A percentile compares a stretch with the other conserved stretches of the same genome.
Conservation (phyloP, 1,140 invertebrate genomes). For the Tetramorium simillimum region DNA sequence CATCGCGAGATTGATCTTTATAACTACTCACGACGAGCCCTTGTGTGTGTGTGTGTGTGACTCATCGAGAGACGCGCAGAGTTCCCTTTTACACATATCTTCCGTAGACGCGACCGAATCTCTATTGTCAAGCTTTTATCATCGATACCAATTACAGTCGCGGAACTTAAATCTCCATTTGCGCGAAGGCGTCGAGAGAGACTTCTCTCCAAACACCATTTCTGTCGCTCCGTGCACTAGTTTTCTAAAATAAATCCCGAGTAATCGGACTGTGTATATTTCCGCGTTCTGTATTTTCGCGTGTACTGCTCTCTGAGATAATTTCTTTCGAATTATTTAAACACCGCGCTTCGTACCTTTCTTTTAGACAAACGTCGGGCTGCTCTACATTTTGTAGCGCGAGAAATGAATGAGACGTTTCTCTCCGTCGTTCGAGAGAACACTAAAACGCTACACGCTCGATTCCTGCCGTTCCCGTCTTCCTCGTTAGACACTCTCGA, state of each 20-base stretch:
- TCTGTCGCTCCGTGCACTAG: not conserved
- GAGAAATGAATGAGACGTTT: conserved; percentile 49
- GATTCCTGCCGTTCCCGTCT: not conserved
- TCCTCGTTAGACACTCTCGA: conserved; percentile 37
- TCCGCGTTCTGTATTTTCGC: not conserved
- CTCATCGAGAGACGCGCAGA: conserved; percentile 46
- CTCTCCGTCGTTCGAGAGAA: not conserved
- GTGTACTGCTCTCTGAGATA: not conserved
- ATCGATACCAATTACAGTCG: conserved; percentile 31
- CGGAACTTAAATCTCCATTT: conserved; percentile 11
- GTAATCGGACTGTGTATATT: not conserved
- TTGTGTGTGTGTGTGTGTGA: conserved; percentile 50
- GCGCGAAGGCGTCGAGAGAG: not conserved
- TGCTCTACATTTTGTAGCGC: not conserved
- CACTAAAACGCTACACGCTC: conserved; percentile 28
- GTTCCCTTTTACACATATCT: not conserved
- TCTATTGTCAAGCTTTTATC: not conserved
- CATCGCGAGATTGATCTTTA: conserved; percentile 66
- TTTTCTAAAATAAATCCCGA: not conserved
- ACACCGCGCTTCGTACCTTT: too few species aligned
- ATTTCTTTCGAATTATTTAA: conserved; percentile 19
- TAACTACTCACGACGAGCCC: conserved; percentile 65
- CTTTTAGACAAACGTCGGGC: not conserved
- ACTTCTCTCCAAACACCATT: not conserved
- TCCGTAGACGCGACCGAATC: not conserved